Evolutionary conservation across 2,113 vertebrate genomes (phyloP), one percentile per base, ranked within the genome.

Genomic region (Otus sunia): DNA sequence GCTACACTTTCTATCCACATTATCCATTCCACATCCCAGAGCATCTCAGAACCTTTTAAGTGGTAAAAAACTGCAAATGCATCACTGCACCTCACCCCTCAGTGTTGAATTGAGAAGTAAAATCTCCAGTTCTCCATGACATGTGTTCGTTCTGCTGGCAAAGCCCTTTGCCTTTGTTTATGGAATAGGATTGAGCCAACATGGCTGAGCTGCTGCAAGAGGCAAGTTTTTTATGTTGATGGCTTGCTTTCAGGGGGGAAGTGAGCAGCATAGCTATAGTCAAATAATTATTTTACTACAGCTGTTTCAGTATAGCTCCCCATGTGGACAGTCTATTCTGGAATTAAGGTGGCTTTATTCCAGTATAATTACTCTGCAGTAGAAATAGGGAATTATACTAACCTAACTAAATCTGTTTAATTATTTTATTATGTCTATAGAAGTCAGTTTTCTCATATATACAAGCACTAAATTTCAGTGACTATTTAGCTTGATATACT

Each of bases 301-400:
- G 74, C 84, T 94, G 71, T 92, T 94, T 94, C 80, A 91, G 69
- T 90, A 74, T 66, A 88, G 59, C 59, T 96, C 59, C 85, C 85
- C 71, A 77, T 92, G 88, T 96, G 75, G 55, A 80, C 82, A 88
- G 63, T 55, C 75, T 94, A 25, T 88, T 90, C 67, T 4, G 7
- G 53, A 97, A 90, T 90, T 90, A 82, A 95, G 82, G 71, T 93
- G 85, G 62, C 82, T 95, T 93, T 90, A 86, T 96, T 97, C 93
- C 82, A 75, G 63, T 77, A 27, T 83, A 86, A 86, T 94, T 88
- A 86, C 63, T 83, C 50, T 77, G 37, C 55, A 55, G 41, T 86
- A 86, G 63, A 94, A 95, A 73, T 58, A 58, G 36, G 29, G 37
- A 92, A 55, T 87, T 95, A 50, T 29, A 73, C 15, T 82, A 74